Evolutionary conservation across 2,888 invertebrate genomes (phyloP).

Genomic region (Thumatha senex): DNA sequence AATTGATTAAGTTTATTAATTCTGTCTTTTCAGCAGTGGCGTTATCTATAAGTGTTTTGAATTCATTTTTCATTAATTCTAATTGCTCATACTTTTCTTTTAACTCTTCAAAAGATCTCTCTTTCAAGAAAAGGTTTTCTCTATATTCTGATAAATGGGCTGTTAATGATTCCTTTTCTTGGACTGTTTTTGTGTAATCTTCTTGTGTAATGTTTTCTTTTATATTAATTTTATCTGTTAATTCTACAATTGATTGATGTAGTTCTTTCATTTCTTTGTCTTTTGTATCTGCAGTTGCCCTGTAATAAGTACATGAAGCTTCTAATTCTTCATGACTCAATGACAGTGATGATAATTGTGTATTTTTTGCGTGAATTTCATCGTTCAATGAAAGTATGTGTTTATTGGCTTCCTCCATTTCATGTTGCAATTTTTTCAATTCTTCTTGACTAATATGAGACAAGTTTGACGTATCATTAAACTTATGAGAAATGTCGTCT

Average conservation of each 20-base stretch:
- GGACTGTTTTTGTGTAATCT: constrained; percentile 52
- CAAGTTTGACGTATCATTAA: constrained; percentile 36
- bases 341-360: constrained; percentile 49
- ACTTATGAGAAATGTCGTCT: constrained; percentile 41
- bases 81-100: constrained; percentile 45
- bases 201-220: constrained; percentile 52
- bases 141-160: constrained; percentile 48
- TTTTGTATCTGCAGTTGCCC: constrained; percentile 48
- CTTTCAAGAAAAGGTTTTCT: constrained; percentile 45
- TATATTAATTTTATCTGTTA: constrained; percentile 58
- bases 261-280: constrained; percentile 70
- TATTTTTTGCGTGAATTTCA: constrained; percentile 53
- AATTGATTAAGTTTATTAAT: constrained; percentile 87
- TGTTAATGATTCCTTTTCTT: constrained; percentile 60
- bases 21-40: constrained; percentile 85
- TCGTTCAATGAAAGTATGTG: constrained; percentile 52
- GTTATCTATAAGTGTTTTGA: constrained; percentile 54
- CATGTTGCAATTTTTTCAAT: constrained; percentile 46
- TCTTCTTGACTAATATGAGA: constrained; percentile 51
- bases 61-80: constrained; percentile 55
- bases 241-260: constrained; percentile 59
- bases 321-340: constrained; percentile 45
- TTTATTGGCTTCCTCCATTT: constrained; percentile 58
- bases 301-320: constrained; percentile 40
- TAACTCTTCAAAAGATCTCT: constrained; percentile 48